Evolutionary conservation across 2,113 vertebrate genomes (phyloP), one percentile per base, ranked within the genome.

Genomic region (Maccullochella peelii): DNA sequence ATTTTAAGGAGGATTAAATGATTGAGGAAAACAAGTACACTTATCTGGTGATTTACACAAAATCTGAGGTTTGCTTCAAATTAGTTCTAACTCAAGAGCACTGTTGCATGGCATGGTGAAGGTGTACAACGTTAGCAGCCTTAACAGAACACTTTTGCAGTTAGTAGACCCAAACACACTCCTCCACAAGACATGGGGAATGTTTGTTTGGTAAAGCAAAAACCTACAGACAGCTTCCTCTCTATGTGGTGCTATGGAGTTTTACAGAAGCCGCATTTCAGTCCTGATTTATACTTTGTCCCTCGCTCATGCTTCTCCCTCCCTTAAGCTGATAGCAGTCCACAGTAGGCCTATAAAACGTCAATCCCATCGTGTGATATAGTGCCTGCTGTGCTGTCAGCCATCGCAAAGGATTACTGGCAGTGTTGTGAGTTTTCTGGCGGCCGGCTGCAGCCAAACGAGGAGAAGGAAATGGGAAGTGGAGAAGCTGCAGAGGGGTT

Each of bases 351-450:
- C 85, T 68, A 87, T 91, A 91, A 89, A 93, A 84, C 63, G 70
- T 84, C 23, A 11, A 40, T 80, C 82, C 77, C 82, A 55, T 61
- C 50, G 54, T 74, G 79, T 81, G 89, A 90, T 93, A 76, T 82
- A 87, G 89, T 65, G 82, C 82, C 78, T 62, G 85, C 86, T 87
- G 87, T 75, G 85, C 82, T 90, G 80, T 88, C 88, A 85, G 79
- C 83, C 87, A 83, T 87, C 82, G 63, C 82, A 47, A 44, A 68
- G 80, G 88, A 91, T 91, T 89, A 86, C 87, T 83, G 86, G 85
- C 76, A 85, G 55, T 18, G 77, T 73, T 86, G 58, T 23, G 77
- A 78, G 77, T 80, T 89, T 80, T 89, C 86, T 88, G 80, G 66
- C 0, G 3, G 65, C 42, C 14, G 23, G 66, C 76, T 80, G 62